Percentiles rank a stretch among this genome's conserved stretches.
These are phyloP conservation scores for Melikaiella ostensackeni DNA, from an alignment of 2,888 invertebrate genomes.

Conservation along the genomic window DNA sequence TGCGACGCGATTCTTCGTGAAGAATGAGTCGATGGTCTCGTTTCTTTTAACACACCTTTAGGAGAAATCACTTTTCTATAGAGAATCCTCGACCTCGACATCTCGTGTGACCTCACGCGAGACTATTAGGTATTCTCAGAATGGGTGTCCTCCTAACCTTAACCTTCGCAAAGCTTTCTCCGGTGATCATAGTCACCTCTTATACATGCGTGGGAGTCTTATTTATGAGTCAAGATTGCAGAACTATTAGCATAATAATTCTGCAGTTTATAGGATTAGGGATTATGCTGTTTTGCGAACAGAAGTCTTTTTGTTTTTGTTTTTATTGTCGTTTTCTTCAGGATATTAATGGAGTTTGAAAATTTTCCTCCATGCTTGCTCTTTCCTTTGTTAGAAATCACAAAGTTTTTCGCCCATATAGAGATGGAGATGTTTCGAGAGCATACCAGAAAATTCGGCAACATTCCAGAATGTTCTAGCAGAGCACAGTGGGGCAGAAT, in stretches of 20 bases:
- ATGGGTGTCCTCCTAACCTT: conserved; percentile 30
- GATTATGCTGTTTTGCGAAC: background rate
- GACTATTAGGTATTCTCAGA: conserved; percentile 32
- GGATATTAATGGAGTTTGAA: too few relatives aligned
- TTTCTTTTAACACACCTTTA: background rate
- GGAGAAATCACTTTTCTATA: conserved; percentile 13
- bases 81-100: conserved; percentile 10
- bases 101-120: conserved; percentile 36
- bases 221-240: conserved; percentile 6
- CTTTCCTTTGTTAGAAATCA: too few relatives aligned
- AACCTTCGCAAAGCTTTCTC: conserved; percentile 35
- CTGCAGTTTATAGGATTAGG: background rate
- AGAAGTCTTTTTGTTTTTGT: background rate
- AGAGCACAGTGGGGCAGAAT: too few relatives aligned
- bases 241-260: conserved; percentile 17
- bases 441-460: too few relatives aligned
- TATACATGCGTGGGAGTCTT: conserved; percentile 7
- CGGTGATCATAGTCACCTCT: conserved; percentile 9
- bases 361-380: too few relatives aligned
- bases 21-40: conserved; percentile 11
- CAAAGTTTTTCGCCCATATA: too few relatives aligned
- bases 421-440: too few relatives aligned
- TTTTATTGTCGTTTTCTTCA: background rate
- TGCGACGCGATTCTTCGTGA: background rate
- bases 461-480: too few relatives aligned